Evolutionary conservation across 2,888 invertebrate genomes (phyloP).

Genomic region (Oligia fasciuncula): DNA sequence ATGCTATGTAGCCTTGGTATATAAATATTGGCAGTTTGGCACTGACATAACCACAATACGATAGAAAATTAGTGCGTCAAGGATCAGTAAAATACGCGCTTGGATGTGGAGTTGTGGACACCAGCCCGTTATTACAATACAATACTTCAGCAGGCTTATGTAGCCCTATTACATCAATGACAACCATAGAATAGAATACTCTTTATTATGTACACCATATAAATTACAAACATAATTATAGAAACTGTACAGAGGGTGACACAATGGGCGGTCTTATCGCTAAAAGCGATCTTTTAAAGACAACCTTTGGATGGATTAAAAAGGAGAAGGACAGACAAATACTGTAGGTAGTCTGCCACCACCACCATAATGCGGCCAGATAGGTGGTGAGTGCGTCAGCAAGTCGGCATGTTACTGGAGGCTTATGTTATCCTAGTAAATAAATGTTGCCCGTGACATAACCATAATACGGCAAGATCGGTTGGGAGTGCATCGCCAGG

Average conservation of each 20-base stretch:
- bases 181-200: no score
- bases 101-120: no score
- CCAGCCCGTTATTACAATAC: no score
- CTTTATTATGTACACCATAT: no score
- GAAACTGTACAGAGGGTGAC: no score
- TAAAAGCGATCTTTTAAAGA: no score
- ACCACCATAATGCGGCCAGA: not conserved
- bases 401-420: not conserved
- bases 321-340: no score
- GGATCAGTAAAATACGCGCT: not conserved
- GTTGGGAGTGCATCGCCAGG: not conserved
- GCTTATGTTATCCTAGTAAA: constrained; percentile 11
- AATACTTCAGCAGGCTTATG: not conserved
- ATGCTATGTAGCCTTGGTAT: not conserved
- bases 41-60: constrained; percentile 9
- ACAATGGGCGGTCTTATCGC: no score
- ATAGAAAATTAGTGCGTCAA: not conserved
- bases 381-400: not conserved
- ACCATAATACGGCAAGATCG: not conserved
- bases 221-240: no score
- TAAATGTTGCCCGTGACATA: constrained; percentile 8
- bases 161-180: not conserved
- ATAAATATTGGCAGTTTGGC: not conserved
- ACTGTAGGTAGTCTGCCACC: no score
- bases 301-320: no score